Evolutionary conservation across 1,140 invertebrate species (phyloP).

Genomic region (Anastrepha obliqua): DNA sequence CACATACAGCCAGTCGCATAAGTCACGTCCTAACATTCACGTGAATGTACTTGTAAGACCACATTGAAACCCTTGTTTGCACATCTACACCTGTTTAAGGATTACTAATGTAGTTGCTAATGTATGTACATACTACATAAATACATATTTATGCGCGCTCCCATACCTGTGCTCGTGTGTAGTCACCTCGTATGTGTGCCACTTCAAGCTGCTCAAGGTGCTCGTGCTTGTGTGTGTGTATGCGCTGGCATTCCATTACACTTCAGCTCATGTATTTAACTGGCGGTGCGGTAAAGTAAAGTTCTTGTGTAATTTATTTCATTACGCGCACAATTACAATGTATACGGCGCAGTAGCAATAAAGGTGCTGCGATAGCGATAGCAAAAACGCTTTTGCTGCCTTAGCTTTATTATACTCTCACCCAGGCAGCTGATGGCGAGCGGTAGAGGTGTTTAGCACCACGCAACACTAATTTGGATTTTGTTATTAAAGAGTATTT

Average conservation of each 20-base stretch:
- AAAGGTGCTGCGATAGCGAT: neutral
- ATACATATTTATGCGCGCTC: neutral
- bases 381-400: neutral
- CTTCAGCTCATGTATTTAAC: neutral
- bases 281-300: neutral
- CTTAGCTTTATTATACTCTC: neutral
- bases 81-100: constrained; percentile 14
- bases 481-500: neutral
- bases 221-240: neutral
- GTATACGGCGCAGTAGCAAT: neutral
- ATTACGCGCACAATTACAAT: constrained; percentile 38
- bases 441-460: neutral
- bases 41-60: neutral
- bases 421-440: neutral
- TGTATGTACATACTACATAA: neutral
- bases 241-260: neutral
- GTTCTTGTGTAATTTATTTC: constrained; percentile 38
- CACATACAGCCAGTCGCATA: neutral
- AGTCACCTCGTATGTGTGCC: neutral
- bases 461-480: neutral
- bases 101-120: constrained; percentile 18
- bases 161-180: neutral
- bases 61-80: constrained; percentile 9
- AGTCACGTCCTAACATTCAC: neutral
- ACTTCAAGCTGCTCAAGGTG: neutral